Evolutionary conservation across 1,140 invertebrate species (phyloP).

Genomic region (Pseudomyrmex concolor): DNA sequence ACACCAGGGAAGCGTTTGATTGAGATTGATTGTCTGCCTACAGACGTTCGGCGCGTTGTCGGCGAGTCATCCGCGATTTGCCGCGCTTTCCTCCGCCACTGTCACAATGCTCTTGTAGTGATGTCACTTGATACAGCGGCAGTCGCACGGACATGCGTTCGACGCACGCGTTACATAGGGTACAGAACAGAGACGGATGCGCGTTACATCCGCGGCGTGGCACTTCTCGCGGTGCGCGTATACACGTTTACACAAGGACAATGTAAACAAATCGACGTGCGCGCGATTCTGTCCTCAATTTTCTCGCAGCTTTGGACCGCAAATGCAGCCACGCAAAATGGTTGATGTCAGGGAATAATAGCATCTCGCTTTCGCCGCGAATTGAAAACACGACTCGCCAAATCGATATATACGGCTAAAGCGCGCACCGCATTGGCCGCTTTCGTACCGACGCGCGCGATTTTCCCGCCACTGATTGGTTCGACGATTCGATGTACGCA

Average conservation of each 20-base stretch:
- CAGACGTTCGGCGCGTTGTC: neutral
- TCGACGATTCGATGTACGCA: neutral
- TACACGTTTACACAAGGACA: neutral
- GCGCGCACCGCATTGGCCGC: constrained; percentile 62
- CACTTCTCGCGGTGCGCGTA: neutral
- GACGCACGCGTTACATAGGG: neutral
- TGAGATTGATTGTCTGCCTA: neutral
- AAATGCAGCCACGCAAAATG: constrained; percentile 60
- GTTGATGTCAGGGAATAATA: constrained; percentile 60
- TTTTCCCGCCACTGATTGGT: constrained; percentile 52
- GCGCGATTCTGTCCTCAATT: neutral
- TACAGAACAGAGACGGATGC: neutral
- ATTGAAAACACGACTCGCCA: constrained; percentile 70
- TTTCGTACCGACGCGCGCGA: constrained; percentile 47
- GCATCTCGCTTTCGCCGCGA: constrained; percentile 52
- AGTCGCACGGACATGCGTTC: constrained; percentile 2
- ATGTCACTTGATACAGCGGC: neutral
- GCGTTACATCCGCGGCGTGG: neutral
- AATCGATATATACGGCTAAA: constrained; percentile 67
- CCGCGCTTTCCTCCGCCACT: constrained; percentile 61
- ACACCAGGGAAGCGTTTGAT: neutral
- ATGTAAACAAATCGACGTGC: constrained; percentile 66
- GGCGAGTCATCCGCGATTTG: constrained; percentile 12
- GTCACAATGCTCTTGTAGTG: neutral
- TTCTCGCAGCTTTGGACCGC: neutral